A percentile compares a stretch with the other conserved stretches of the same genome.
Evolutionary conservation across 2,888 invertebrate species (phyloP).

Genomic region (Pyrrhia umbra): DNA sequence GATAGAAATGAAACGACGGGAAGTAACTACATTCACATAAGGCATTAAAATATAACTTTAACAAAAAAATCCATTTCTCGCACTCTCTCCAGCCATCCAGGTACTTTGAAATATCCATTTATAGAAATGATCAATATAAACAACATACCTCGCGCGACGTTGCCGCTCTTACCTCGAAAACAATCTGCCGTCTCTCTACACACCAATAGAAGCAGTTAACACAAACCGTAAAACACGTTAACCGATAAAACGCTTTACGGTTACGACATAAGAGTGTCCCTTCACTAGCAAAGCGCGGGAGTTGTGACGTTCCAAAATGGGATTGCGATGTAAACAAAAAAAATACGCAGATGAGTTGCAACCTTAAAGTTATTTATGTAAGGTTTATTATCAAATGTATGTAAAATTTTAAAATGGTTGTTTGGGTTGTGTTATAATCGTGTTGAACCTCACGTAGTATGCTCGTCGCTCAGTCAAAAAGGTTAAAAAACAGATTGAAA

Average conservation of each 20-base stretch:
- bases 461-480: constrained; percentile 32
- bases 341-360: neutral
- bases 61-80: constrained; percentile 38
- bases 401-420: constrained; percentile 26
- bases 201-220: constrained; percentile 14
- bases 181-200: constrained; percentile 62
- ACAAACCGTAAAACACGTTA: constrained; percentile 30
- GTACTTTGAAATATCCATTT: constrained; percentile 69
- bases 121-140: constrained; percentile 81
- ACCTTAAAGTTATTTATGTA: accelerated
- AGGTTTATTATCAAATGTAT: constrained; percentile 16
- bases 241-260: constrained; percentile 34
- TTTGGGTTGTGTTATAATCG: constrained; percentile 41
- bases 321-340: constrained; percentile 62
- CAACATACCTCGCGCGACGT: constrained; percentile 70
- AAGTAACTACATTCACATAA: constrained; percentile 3
- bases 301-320: constrained; percentile 53
- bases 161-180: constrained; percentile 78
- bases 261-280: constrained; percentile 28
- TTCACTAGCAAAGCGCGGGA: constrained; percentile 42
- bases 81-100: constrained; percentile 62
- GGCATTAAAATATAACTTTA: constrained; percentile 15
- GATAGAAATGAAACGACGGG: neutral
- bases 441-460: constrained; percentile 68
- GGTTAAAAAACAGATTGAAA: constrained; percentile 48